phyloP scores from a whole-genome alignment of 2,797 vertebrate species.

The Takifugu ocellatus region DNA sequence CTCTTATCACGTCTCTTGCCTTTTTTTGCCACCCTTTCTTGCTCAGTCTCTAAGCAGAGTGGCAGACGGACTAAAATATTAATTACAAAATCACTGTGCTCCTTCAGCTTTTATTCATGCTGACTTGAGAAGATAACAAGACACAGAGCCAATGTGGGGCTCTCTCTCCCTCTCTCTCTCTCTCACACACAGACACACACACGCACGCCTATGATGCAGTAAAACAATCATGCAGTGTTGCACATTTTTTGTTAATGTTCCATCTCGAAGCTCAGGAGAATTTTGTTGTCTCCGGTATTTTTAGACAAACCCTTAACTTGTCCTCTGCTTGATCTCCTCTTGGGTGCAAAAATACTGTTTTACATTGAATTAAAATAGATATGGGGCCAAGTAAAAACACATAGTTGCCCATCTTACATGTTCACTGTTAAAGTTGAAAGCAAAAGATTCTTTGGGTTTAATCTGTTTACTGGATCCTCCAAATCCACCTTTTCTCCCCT shows the following conservation, averaged over 20 bases:
- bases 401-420: no score
- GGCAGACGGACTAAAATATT: slow-evolving; percentile 76
- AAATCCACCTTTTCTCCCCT: no score
- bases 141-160: slow-evolving; percentile 51
- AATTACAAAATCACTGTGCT: slow-evolving; percentile 74
- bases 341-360: not conserved
- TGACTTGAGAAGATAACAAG: slow-evolving; percentile 68
- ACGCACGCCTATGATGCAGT: slow-evolving; percentile 19
- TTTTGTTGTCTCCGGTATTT: slow-evolving; percentile 5
- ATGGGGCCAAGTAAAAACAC: not conserved
- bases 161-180: slow-evolving; percentile 22
- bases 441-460: no score
- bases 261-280: not conserved
- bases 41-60: slow-evolving; percentile 66
- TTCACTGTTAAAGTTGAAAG: no score
- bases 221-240: slow-evolving; percentile 33
- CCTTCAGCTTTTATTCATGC: slow-evolving; percentile 70
- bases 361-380: not conserved
- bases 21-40: slow-evolving; percentile 21
- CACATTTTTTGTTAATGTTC: not conserved
- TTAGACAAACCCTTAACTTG: slow-evolving; percentile 2
- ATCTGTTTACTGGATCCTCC: no score
- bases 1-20: slow-evolving; percentile 28
- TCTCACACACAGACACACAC: slow-evolving; percentile 4
- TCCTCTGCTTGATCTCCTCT: not conserved